Conservation (phyloP, 2,113 vertebrate genomes). For the Corvus cornix region DNA sequence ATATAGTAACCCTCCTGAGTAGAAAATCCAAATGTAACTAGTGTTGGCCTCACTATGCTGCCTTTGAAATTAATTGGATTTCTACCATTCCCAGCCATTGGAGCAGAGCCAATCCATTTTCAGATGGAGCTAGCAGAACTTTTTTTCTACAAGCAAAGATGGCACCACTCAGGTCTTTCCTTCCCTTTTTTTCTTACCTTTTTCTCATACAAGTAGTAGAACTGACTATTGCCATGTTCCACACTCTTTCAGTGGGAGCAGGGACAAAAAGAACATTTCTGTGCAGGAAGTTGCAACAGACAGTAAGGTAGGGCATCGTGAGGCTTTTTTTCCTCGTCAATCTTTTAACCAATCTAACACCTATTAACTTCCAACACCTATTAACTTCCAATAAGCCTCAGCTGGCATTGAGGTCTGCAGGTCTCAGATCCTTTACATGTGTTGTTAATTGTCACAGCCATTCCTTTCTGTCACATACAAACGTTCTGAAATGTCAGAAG, state of each 20-base stretch:
- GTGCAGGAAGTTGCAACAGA: background rate
- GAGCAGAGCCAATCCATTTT: background rate
- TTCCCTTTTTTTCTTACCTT: background rate
- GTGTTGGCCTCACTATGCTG: background rate
- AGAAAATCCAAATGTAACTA: background rate
- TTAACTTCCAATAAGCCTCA: background rate
- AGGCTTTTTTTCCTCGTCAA: background rate
- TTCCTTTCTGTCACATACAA: background rate
- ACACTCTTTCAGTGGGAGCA: background rate
- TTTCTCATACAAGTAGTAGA: background rate
- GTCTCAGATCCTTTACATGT: background rate
- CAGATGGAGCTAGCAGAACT: background rate
- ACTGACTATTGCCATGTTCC: background rate
- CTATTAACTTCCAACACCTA: background rate
- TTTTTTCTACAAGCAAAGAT: background rate
- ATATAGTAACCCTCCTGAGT: background rate
- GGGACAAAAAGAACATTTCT: background rate
- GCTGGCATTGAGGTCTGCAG: background rate
- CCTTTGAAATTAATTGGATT: background rate
- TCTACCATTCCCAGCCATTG: background rate
- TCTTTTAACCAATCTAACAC: background rate
- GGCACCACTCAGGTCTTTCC: background rate
- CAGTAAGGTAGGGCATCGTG: fast-evolving
- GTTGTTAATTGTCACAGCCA: background rate
- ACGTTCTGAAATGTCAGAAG: background rate